These are phyloP conservation scores for Hirtodrosophila confusa DNA, from an alignment of 2,888 invertebrate species.

Conservation along the genomic window DNA sequence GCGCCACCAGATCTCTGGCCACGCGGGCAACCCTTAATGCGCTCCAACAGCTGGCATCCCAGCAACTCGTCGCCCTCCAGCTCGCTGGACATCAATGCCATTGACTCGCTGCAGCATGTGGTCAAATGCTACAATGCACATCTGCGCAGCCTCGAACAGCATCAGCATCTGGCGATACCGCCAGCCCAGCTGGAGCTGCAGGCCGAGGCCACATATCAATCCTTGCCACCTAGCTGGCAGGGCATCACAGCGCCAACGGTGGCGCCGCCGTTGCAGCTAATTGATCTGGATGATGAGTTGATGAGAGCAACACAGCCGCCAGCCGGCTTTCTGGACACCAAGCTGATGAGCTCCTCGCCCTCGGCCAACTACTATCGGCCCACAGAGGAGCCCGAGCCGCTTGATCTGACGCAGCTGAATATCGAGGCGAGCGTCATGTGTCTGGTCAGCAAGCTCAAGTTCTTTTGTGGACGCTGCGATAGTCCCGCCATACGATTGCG, in stretches of 20 bases:
- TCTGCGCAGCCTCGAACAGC: conserved; percentile 59
- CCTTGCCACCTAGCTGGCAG: conserved; percentile 71
- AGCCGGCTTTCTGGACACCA: conserved; percentile 85
- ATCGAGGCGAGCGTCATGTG: conserved; percentile 95
- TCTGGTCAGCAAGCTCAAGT: conserved; percentile 91
- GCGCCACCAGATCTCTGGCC: conserved; percentile 88
- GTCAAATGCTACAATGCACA: conserved; percentile 82
- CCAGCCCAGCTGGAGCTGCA: background rate
- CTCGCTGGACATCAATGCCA: conserved; percentile 82
- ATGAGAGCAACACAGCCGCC: conserved; percentile 39
- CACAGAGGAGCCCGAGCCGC: conserved; percentile 92
- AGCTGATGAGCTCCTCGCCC: conserved; percentile 83
- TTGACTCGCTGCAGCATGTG: conserved; percentile 81
- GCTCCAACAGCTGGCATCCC: conserved; percentile 80
- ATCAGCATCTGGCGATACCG: background rate
- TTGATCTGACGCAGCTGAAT: conserved; percentile 93
- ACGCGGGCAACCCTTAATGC: conserved; percentile 79
- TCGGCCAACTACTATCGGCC: conserved; percentile 92
- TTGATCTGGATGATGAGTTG: conserved; percentile 60
- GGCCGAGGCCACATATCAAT: conserved; percentile 73
- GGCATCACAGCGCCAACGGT: conserved; percentile 3
- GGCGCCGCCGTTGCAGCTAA: conserved; percentile 41
- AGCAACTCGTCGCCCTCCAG: conserved; percentile 74
- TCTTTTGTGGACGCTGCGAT: conserved; percentile 90
- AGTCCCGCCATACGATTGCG: conserved; percentile 89